These are phyloP conservation scores for Crax fasciolata DNA, from an alignment of 2,797 vertebrate species.

Conservation along the genomic window DNA sequence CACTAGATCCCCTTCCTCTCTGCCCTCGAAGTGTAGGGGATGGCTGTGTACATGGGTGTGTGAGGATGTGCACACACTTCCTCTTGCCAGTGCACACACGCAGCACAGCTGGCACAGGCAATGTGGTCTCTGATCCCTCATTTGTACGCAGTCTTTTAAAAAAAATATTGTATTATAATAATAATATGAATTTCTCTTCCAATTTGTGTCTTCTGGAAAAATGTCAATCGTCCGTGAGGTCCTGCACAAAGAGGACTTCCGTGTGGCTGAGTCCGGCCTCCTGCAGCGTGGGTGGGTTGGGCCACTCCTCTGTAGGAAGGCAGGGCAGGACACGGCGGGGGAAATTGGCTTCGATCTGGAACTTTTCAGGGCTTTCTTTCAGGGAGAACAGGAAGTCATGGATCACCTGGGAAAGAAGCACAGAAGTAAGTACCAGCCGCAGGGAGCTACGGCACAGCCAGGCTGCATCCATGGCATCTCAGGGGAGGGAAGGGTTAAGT, in stretches of 20 bases:
- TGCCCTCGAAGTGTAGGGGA: constrained; percentile 56
- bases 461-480: not conserved
- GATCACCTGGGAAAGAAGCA: constrained; percentile 89
- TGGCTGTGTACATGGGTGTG: constrained; percentile 5
- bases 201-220: constrained; percentile 73
- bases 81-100: constrained; percentile 37
- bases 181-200: constrained; percentile 85
- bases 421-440: constrained; percentile 38
- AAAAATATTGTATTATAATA: constrained; percentile 87
- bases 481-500: fast-evolving
- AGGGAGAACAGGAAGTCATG: constrained; percentile 99
- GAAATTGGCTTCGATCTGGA: constrained; percentile 98
- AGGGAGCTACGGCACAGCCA: not conserved
- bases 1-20: constrained; percentile 38
- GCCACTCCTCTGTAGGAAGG: constrained; percentile 93
- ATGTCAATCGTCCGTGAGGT: constrained; percentile 98
- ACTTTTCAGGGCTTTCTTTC: constrained; percentile 99
- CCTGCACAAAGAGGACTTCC: constrained; percentile 99
- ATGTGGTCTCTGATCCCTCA: constrained; percentile 91
- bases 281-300: constrained; percentile 95
- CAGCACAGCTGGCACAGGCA: constrained; percentile 84
- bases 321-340: constrained; percentile 97
- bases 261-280: constrained; percentile 98
- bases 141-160: constrained; percentile 91
- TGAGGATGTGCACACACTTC: not conserved